Evolutionary conservation across 2,888 invertebrate species (phyloP).

Genomic region (Himalopsyche japonica): DNA sequence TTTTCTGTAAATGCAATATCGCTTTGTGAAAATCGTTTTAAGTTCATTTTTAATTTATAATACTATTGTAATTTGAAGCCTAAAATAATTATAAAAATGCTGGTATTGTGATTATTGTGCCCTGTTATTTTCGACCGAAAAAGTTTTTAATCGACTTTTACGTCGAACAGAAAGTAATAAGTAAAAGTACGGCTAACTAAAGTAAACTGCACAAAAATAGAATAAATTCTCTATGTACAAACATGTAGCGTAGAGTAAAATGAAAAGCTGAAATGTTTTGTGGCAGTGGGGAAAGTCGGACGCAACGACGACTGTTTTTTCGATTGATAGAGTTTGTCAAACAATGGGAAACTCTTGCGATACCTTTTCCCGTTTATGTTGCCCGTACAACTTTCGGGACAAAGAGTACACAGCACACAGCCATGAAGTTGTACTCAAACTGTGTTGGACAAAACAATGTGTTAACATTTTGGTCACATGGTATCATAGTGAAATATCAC

Average conservation of each 20-base stretch:
- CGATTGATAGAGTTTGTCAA: constrained; percentile 33
- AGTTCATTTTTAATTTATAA: too few relatives aligned
- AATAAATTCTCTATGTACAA: neutral
- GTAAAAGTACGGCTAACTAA: neutral
- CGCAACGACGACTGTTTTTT: constrained; percentile 11
- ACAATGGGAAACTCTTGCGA: constrained; percentile 32
- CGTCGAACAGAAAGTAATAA: neutral
- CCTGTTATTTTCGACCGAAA: too few relatives aligned
- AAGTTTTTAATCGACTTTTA: neutral
- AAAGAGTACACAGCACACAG: constrained; percentile 7
- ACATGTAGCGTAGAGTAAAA: neutral
- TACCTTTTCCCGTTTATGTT: constrained; percentile 16
- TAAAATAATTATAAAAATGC: too few relatives aligned
- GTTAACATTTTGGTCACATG: too few relatives aligned
- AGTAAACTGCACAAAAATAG: neutral
- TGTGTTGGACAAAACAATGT: neutral
- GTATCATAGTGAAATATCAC: too few relatives aligned
- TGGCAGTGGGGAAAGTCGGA: neutral
- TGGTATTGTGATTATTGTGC: too few relatives aligned
- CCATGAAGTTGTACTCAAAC: neutral
- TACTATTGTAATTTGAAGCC: too few relatives aligned
- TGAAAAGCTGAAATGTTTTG: neutral
- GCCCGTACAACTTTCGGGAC: constrained; percentile 29
- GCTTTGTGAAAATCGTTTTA: too few relatives aligned
- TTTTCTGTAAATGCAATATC: too few relatives aligned